phyloP scores from a whole-genome alignment of 2,797 vertebrate species.

The Coracias cyanogaster region DNA sequence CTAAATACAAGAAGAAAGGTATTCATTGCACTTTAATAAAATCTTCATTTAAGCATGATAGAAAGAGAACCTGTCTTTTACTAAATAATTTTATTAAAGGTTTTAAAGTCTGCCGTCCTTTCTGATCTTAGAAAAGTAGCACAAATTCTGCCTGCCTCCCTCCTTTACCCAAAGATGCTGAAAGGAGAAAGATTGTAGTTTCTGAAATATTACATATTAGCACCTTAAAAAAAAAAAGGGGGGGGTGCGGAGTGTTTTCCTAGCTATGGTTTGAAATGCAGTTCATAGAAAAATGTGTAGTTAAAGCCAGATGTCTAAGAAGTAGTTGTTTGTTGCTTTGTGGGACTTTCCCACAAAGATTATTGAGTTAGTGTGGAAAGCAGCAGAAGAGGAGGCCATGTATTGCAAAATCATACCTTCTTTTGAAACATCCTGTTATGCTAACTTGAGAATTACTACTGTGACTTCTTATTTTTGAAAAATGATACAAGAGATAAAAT shows the following conservation, averaged over 20 bases:
- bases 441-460: neutral
- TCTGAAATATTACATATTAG: neutral
- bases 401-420: neutral
- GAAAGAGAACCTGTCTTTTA: neutral
- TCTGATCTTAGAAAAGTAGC: neutral
- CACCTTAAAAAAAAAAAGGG: neutral
- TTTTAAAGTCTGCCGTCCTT: neutral
- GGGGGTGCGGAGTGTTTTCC: rapidly evolving
- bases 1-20: neutral
- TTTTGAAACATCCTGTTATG: neutral
- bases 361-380: neutral
- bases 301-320: neutral
- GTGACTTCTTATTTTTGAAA: neutral
- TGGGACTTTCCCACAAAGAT: neutral
- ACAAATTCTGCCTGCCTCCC: neutral
- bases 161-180: neutral
- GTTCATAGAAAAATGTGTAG: neutral
- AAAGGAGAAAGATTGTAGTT: neutral
- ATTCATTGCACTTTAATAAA: neutral
- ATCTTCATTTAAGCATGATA: neutral
- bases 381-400: neutral
- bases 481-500: neutral
- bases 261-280: neutral
- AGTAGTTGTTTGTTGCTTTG: neutral
- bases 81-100: neutral